A percentile compares a stretch with the other conserved stretches of the same genome.
Evolutionary conservation across 2,113 vertebrate genomes (phyloP).

Genomic region (Lagopus muta): DNA sequence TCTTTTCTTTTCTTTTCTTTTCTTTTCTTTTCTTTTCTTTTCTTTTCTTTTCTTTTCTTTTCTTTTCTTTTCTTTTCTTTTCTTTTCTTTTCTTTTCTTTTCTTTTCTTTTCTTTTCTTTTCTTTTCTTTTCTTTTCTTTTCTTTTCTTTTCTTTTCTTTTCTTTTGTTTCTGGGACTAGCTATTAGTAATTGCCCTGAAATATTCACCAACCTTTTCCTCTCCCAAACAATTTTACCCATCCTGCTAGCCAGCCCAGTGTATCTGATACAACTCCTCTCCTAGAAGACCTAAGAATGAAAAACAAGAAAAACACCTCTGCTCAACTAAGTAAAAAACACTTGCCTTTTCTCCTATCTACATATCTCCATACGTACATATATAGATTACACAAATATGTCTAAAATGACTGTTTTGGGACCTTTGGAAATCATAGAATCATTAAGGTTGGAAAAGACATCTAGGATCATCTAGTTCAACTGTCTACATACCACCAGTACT

Average conservation of each 20-base stretch:
- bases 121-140: too few relatives aligned
- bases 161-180: background rate
- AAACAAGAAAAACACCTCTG: background rate
- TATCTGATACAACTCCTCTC: background rate
- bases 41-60: too few relatives aligned
- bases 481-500: too few relatives aligned
- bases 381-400: accelerated
- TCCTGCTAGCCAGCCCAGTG: background rate
- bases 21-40: too few relatives aligned
- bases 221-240: background rate
- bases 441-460: too few relatives aligned
- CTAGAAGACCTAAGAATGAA: background rate
- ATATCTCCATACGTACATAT: background rate
- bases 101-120: too few relatives aligned
- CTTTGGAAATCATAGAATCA: background rate
- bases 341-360: accelerated
- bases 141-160: background rate
- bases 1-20: too few relatives aligned
- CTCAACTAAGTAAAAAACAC: background rate
- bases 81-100: too few relatives aligned
- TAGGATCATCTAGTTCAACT: too few relatives aligned
- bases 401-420: background rate
- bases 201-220: conserved; percentile 42
- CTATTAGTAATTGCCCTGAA: conserved; percentile 55
- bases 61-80: too few relatives aligned